Conservation (phyloP, 2,113 vertebrate species). For the Merops nubicus region DNA sequence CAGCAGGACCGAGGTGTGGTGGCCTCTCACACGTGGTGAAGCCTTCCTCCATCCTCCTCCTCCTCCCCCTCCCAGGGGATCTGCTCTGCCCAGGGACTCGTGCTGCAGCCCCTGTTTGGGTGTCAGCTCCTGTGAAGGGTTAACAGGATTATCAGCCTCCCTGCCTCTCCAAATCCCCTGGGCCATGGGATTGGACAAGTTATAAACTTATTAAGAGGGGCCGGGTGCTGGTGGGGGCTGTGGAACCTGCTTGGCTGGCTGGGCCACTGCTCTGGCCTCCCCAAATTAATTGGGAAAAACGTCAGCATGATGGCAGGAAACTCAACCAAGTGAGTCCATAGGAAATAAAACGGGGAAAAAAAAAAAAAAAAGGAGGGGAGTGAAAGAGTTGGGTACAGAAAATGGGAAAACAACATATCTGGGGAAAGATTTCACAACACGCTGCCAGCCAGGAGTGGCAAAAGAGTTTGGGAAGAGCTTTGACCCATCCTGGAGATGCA, state of each 20-base stretch:
- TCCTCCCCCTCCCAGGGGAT: not conserved
- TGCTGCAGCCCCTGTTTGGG: not conserved
- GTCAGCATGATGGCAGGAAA: not conserved
- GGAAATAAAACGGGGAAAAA: not conserved
- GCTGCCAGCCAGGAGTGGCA: rapidly evolving
- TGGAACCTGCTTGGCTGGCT: rapidly evolving
- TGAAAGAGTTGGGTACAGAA: rapidly evolving
- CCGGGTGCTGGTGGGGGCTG: not conserved
- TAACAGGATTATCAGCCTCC: slow-evolving; percentile 46
- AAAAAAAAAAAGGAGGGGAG: not conserved
- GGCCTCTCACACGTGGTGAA: rapidly evolving
- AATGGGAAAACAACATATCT: rapidly evolving
- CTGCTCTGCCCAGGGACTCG: not conserved
- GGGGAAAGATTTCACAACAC: rapidly evolving
- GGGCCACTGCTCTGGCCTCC: not conserved
- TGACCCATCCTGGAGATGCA: rapidly evolving
- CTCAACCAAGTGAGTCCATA: not conserved
- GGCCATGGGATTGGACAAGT: not conserved
- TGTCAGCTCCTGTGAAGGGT: not conserved
- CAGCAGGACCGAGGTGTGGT: not conserved
- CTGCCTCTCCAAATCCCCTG: slow-evolving; percentile 40
- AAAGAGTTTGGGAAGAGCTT: not conserved
- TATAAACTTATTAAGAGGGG: slow-evolving; percentile 41
- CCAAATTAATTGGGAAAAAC: rapidly evolving
- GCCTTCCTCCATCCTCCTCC: not conserved